Evolutionary conservation across 1,140 invertebrate species (phyloP).

Genomic region (Drosophila ficusphila): DNA sequence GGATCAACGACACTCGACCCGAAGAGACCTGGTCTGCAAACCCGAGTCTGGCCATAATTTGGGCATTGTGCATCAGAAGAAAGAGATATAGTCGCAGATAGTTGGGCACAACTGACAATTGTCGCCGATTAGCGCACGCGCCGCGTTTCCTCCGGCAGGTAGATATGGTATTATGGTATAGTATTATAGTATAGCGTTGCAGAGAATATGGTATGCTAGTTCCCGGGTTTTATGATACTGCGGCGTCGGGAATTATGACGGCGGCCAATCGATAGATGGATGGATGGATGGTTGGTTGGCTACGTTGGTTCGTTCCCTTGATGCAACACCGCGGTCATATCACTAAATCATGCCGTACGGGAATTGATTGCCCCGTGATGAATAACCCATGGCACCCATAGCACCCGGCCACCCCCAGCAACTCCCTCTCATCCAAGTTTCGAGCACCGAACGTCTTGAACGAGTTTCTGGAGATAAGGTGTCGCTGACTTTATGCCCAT

Average conservation of each 20-base stretch:
- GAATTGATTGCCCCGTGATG: slow-evolving; percentile 26
- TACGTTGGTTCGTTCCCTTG: slow-evolving; percentile 10
- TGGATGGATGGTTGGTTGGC: background rate
- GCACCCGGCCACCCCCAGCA: no score
- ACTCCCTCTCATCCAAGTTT: background rate
- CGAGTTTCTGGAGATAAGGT: slow-evolving; percentile 13
- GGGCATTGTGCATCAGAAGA: slow-evolving; percentile 36
- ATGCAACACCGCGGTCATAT: slow-evolving; percentile 12
- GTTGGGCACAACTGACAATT: slow-evolving; percentile 1
- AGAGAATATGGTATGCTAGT: no score
- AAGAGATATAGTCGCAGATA: background rate
- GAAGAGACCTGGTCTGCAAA: slow-evolving; percentile 4
- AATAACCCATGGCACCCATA: slow-evolving; percentile 15
- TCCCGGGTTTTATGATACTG: slow-evolving; percentile 31
- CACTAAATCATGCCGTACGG: slow-evolving; percentile 13
- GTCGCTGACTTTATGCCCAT: background rate
- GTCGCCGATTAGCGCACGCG: slow-evolving; percentile 49
- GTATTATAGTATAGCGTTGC: background rate
- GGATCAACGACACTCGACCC: slow-evolving; percentile 63
- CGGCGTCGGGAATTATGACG: slow-evolving; percentile 44
- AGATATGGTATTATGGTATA: slow-evolving; percentile 9
- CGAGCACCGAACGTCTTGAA: background rate
- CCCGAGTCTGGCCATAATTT: slow-evolving; percentile 60
- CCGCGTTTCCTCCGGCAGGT: slow-evolving; percentile 44
- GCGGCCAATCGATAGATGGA: slow-evolving; percentile 21